Evolutionary conservation across 2,113 vertebrate genomes (phyloP).

Genomic region (Platichthys flesus): DNA sequence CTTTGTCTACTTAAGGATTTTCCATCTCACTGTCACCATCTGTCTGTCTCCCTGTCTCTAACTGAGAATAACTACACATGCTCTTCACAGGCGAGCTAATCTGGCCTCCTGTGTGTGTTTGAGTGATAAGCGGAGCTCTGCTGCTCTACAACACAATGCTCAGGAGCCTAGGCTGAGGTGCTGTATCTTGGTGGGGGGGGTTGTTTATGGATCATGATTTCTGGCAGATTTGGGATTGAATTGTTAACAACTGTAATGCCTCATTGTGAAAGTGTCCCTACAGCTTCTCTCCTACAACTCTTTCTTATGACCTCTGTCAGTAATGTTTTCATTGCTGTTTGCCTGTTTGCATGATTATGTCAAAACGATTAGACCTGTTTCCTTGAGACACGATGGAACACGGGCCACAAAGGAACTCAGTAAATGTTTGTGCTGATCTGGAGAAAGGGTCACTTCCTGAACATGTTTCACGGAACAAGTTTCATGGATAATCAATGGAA

Average conservation of each 20-base stretch:
- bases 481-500: too few species aligned
- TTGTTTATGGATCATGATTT: neutral
- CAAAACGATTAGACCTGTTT: neutral
- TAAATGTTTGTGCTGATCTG: too few species aligned
- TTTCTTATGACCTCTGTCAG: neutral
- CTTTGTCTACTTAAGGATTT: neutral
- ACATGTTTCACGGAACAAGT: too few species aligned
- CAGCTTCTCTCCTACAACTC: neutral
- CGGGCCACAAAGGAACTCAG: too few species aligned
- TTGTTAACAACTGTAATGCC: neutral
- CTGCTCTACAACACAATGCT: neutral
- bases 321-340: too few species aligned
- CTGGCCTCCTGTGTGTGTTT: neutral
- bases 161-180: neutral
- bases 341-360: neutral
- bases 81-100: neutral
- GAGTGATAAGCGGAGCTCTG: neutral
- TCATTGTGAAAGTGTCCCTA: slow-evolving; percentile 1
- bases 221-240: neutral
- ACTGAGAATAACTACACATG: neutral
- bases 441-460: too few species aligned
- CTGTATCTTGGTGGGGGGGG: neutral
- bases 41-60: neutral
- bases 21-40: neutral
- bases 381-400: neutral